Evolutionary conservation across 2,797 vertebrate genomes (phyloP), one percentile per base, ranked within the genome.

Genomic region (Gallinago nigripennis): DNA sequence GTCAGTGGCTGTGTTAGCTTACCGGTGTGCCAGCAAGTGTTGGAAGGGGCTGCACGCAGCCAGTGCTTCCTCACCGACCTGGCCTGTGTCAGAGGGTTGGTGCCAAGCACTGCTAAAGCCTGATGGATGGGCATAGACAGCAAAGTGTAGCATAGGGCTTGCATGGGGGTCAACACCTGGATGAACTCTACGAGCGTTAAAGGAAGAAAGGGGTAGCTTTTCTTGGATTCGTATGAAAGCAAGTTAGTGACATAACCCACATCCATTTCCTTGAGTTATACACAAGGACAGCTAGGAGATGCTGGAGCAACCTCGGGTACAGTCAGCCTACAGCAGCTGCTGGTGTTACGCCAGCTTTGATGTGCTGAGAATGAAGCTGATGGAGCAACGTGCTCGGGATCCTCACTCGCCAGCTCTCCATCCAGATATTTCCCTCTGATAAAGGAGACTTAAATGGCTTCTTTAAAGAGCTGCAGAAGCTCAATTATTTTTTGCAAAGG

Each of bases 21-120:
- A 25, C 23, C 0, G 3, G 20, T 45, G 8, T 16, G 51, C 20
- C 82, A 82, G 58, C 1, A 11, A 58, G 35, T 1, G 23, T 6
- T 8, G 12, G 68, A 11, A 76, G 17, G 27, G 60, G 27, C 60
- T 80, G 28, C 50, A 58, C 0, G 0, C 39, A 41, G 50, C 14
- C 70, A 39, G 30, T 3, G 4, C 61, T 82, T 37, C 33, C 60
- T 41, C 60, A 37, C 25, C 50, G 68, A 18, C 54, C 60, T 31
- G 31, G 2, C 23, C 20, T 14, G n/a, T 28, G 60, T 24, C 53
- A 37, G 48, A 11, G 12, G 9, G 33, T 21, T 0, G 0, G 5
- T 66, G 50, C 33, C 69, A 78, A 35, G 37, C 37, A 17, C 0
- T 1, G 48, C 25, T 66, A 18, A 56, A 73, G 16, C 35, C 45